A percentile compares a stretch with the other conserved stretches of the same genome.
phyloP scores from a whole-genome alignment of 1,140 invertebrate species.

The Matsumurasca onukii region DNA sequence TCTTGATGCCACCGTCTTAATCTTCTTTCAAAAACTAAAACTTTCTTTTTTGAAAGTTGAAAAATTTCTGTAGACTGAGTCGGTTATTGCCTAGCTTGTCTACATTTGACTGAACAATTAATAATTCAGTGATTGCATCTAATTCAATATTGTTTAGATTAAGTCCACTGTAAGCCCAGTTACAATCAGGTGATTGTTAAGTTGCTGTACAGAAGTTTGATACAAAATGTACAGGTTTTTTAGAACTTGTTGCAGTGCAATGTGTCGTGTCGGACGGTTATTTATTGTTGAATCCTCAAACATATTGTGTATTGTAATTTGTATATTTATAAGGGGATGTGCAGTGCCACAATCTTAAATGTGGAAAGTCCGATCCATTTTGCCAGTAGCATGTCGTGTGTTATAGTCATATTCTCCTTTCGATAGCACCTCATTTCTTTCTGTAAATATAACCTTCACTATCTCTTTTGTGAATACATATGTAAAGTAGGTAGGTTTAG shows the following conservation, averaged over 20 bases:
- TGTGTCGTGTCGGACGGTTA: conserved; percentile 8
- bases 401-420: neutral
- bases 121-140: no score
- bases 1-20: no score
- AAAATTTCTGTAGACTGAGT: no score
- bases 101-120: no score
- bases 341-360: conserved; percentile 2
- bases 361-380: conserved; percentile 23
- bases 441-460: conserved; percentile 29
- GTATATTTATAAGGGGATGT: conserved; percentile 19
- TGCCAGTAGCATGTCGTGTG: conserved; percentile 27
- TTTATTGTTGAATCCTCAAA: neutral
- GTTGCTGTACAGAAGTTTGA: conserved; percentile 25
- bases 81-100: no score
- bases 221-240: conserved; percentile 30
- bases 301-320: conserved; percentile 17
- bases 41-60: no score
- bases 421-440: conserved; percentile 23
- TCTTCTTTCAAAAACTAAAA: no score
- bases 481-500: conserved; percentile 7
- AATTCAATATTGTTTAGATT: conserved; percentile 19
- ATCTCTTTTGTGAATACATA: conserved; percentile 25
- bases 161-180: conserved; percentile 3
- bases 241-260: neutral
- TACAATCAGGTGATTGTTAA: conserved; percentile 7